Evolutionary conservation across 1,140 invertebrate species (phyloP).

Genomic region (Pararge aegeria): DNA sequence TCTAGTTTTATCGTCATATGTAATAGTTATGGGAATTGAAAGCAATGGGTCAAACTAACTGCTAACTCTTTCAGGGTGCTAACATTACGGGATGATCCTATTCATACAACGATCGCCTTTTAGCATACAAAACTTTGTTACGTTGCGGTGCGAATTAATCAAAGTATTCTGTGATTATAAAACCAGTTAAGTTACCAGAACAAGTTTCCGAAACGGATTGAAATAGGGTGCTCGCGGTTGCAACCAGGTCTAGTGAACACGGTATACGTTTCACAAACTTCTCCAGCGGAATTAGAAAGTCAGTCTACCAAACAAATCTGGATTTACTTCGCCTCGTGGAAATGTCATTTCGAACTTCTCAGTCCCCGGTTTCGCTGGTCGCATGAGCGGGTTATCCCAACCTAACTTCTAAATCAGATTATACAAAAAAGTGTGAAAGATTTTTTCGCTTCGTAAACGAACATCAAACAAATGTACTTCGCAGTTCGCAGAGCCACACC

Average conservation of each 20-base stretch:
- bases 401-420: slow-evolving; percentile 55
- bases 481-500: slow-evolving; percentile 42
- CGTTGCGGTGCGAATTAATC: slow-evolving; percentile 68
- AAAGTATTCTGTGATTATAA: slow-evolving; percentile 69
- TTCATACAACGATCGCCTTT: slow-evolving; percentile 63
- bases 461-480: slow-evolving; percentile 45
- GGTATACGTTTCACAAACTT: slow-evolving; percentile 76
- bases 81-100: slow-evolving; percentile 30
- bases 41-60: slow-evolving; percentile 4
- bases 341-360: slow-evolving; percentile 69
- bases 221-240: slow-evolving; percentile 69
- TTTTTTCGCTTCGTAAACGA: slow-evolving; percentile 43
- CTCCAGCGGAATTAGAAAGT: slow-evolving; percentile 72
- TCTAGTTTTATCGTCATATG: background rate
- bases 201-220: slow-evolving; percentile 66
- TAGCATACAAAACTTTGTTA: slow-evolving; percentile 60
- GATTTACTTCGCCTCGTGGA: slow-evolving; percentile 63
- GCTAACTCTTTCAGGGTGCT: slow-evolving; percentile 9
- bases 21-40: no score
- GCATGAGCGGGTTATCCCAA: slow-evolving; percentile 58
- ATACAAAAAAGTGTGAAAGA: slow-evolving; percentile 54
- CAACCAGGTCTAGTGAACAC: slow-evolving; percentile 65
- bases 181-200: slow-evolving; percentile 44
- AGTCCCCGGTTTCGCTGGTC: slow-evolving; percentile 38
- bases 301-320: slow-evolving; percentile 74